Conservation (phyloP, 2,113 vertebrate genomes). For the rat (Rattus norvegicus) region GRCr8 NC_086025.1:3285501-3286000, state of each 20-base stretch:
- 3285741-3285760: neutral
- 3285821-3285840: neutral
- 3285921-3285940: neutral
- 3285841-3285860: neutral
- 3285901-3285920: neutral
- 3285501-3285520: too few relatives aligned
- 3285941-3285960: neutral
- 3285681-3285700: neutral
- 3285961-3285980: neutral
- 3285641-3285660: neutral
- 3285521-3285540: too few relatives aligned
- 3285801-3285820: neutral
- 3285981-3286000: neutral
- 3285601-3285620: neutral
- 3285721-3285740: neutral
- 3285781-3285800: neutral
- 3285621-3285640: neutral
- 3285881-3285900: neutral
- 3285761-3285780: neutral
- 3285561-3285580: too few relatives aligned
- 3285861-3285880: neutral
- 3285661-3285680: neutral
- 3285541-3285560: too few relatives aligned
- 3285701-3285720: neutral
- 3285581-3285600: too few relatives aligned